Base-by-base conservation (phyloP, 2,888 invertebrate genomes). In the Caenorhabditis japonica region DNA sequence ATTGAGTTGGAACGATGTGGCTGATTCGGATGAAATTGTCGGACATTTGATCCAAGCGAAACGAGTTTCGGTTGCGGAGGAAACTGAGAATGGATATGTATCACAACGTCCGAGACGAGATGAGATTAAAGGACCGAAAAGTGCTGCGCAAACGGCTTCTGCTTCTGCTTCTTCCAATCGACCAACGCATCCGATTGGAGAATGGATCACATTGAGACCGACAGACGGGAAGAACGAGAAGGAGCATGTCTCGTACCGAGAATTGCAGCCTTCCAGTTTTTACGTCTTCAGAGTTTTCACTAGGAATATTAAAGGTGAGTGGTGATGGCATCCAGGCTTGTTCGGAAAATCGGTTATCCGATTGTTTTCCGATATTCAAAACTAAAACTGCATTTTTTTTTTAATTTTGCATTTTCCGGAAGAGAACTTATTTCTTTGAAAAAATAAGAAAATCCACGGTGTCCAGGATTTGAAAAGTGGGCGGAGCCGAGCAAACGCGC, bases 201-300 rank as follows among this genome's bases (percentile, higher is more conserved):
- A 85, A 72, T 85, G 85, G 85, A 75, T 83, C 25, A 84, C 84
- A 15, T 52, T 85, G 39, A 58, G 77, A 25, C 71, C 75, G 25
- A 58, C 62, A 10, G 71, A 71, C n/a, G 75, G 70, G 17, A 41
- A 34, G 10, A 46, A 34, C 33, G 59, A 70, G 3, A 62, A 66
- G 23, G 75, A 66, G 7, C 92, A 93, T 4, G 92, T 97, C 80
- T 94, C 94, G 30, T 95, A 94, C 88, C 94, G 94, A 88, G 94
- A 94, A 87, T 90, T 97, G 58, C 90, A 94, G 72, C 95, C 96
- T 1, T 94, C 95, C 3, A 95, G 94, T 0, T 92, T 93, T 1
- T 97, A 97, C 89, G 92, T 92, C 80, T 96, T 99, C 89, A 91
- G 97, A 62, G 93, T 97, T 36, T 94, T 97, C 88, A 93, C 96